Base-by-base conservation (phyloP, 2,888 invertebrate species). In the Nycteola revayana region DNA sequence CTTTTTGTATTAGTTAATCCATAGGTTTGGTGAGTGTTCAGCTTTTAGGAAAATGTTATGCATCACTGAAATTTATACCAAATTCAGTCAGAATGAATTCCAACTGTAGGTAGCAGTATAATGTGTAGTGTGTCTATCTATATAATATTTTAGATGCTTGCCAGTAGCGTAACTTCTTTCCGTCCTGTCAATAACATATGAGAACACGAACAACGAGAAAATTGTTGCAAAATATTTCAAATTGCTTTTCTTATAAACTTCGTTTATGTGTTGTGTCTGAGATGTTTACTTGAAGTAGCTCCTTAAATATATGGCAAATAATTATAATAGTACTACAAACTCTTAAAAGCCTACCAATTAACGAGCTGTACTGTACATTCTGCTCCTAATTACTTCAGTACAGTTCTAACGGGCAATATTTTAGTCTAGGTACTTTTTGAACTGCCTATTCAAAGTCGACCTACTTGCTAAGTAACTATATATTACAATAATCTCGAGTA, bases 241-340 rank as follows among this genome's bases (percentile, higher is more conserved):
- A 44, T 43, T 37, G 36, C 31, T 36, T 43, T 49, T 36, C 21
- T 22, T 37, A 1, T 24, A 8, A 42, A 42, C 38, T 38, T 46
- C 36, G 32, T 42, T 41, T 52, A 46, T 45, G 49, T 46, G 42
- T 42, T 41, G 43, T 42, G 37, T 49, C 23, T 39, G 26, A 30
- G 7, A 7, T 33, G 10, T 9, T 21, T 31, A 2, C 29, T 38
- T 27, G 23, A 22, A 34, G 30, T 4, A 23, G 23, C 25, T 21
- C 25, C 17, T 14, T 14, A 14, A 3, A 3, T 5, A 14, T 3
- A 14, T 14, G 2, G 14, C 5, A 14, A 5, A 5, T 14, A 14
- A 14, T 14, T 14, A 23, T 21, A 30, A 26, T 26, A 2, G 3
- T 4, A 10, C 9, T 1, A 9, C 11, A 10, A 17, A 7, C 1